Evolutionary conservation across 2,797 vertebrate genomes (phyloP).

Genomic region (Hippoglossus hippoglossus): DNA sequence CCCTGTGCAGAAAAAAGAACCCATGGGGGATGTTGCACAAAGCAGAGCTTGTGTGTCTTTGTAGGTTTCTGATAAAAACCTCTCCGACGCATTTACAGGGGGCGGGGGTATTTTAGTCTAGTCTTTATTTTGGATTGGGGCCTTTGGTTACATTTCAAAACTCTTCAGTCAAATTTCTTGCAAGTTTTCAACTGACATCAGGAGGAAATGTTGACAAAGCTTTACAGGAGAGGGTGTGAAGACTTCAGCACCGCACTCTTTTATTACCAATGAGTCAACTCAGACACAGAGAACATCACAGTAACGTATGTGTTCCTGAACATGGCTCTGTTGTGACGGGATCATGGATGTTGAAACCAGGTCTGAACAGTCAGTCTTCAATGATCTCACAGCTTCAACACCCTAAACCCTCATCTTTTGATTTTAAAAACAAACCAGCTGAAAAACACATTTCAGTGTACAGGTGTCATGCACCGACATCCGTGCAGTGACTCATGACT

Average conservation of each 20-base stretch:
- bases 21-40: background rate
- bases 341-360: background rate
- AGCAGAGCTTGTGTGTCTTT: conserved; percentile 6
- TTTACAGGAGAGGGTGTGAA: background rate
- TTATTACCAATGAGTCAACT: conserved; percentile 21
- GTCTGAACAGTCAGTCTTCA: background rate
- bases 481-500: conserved; percentile 18
- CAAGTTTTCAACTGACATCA: background rate
- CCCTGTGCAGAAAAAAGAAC: conserved; percentile 26
- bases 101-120: background rate
- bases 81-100: background rate
- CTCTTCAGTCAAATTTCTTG: background rate
- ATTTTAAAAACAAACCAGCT: background rate
- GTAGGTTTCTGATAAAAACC: conserved; percentile 14
- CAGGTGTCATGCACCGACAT: conserved; percentile 26
- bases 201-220: conserved; percentile 4
- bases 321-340: background rate
- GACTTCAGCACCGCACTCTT: conserved; percentile 2
- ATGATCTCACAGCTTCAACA: conserved; percentile 11
- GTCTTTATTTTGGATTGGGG: background rate
- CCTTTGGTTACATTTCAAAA: conserved; percentile 36
- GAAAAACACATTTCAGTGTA: conserved; percentile 28
- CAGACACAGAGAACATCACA: conserved; percentile 60
- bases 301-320: conserved; percentile 32
- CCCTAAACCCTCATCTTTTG: background rate